phyloP scores from a whole-genome alignment of 2,797 vertebrate genomes.

The Pseudochirops corinnae region DNA sequence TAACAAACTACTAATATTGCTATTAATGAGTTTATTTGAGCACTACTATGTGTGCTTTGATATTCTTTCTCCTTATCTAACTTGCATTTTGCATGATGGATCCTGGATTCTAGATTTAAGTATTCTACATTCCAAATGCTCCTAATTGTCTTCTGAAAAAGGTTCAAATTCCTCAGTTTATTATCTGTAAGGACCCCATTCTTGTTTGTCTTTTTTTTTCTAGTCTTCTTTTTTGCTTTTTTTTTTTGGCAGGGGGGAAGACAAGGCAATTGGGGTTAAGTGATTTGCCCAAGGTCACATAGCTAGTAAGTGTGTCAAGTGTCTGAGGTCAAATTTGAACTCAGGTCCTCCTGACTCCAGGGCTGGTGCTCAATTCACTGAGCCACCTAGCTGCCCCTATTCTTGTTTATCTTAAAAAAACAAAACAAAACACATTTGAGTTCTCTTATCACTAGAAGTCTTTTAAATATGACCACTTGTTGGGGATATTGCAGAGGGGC shows the following conservation, averaged over 20 bases:
- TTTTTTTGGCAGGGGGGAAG: too few relatives aligned
- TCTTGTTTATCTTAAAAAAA: not conserved
- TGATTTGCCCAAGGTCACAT: too few relatives aligned
- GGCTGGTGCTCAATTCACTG: too few relatives aligned
- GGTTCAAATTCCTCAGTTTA: not conserved
- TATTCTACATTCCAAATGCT: not conserved
- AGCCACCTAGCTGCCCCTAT: not conserved
- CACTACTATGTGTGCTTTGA: not conserved
- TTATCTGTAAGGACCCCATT: not conserved
- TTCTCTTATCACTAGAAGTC: not conserved
- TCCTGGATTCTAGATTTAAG: not conserved
- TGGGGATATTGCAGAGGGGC: not conserved
- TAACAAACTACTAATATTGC: not conserved
- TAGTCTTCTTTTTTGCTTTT: too few relatives aligned
- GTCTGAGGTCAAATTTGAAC: too few relatives aligned
- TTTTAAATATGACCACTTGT: not conserved
- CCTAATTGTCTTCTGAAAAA: not conserved
- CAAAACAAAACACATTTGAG: not conserved
- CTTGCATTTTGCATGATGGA: not conserved
- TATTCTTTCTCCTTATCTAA: not conserved
- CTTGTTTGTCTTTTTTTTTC: not conserved
- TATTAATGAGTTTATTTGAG: not conserved
- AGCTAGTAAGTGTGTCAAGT: too few relatives aligned
- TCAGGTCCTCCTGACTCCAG: too few relatives aligned
- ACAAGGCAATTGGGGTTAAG: too few relatives aligned